Evolutionary conservation across 2,113 vertebrate species (phyloP), one percentile per base, ranked within the genome.

Genomic region (Leuciscus idus): DNA sequence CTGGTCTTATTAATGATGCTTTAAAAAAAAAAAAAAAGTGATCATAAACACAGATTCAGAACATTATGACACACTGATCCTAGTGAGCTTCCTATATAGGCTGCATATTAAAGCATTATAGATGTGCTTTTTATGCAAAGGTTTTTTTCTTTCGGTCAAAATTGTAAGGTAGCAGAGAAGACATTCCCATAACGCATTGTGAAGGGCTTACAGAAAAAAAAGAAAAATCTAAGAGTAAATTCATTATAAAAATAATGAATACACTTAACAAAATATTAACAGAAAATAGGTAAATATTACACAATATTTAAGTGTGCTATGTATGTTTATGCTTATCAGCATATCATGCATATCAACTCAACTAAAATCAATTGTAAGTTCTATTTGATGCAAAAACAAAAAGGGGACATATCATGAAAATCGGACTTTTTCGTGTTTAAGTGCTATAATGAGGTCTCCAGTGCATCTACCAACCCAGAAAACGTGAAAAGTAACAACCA

Each of bases 1-100:
- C 61, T 55, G n/a, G n/a, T 52, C 57, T 48, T 68, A 68, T 68
- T 82, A 30, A 43, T 82, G 80, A 8, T 33, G 26, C 62, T 28
- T 82, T 68, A 2, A 68, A 61, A 33, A 33, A 68, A 82, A 39
- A 43, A 39, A 39, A 43, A 39, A 43, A 62, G 26, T 33, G 43
- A 26, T 43, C 55, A 46, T 72, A 64, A 23, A 17, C 33, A 28
- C 23, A 19, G 23, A 57, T 17, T 62, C 12, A 62, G 8, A 59
- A 79, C 33, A 80, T 62, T 62, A 62, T 15, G 30, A 78, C 52
- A 59, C 28, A 59, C 3, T 59, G 30, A 78, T 13, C 57, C 3
- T 28, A 81, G 59, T 9, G 5, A 81, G 59, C 8, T 1, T n/a
- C n/a, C 23, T 81, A 30, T 1, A 5, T 21, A 66, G n/a, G 6